phyloP scores from a whole-genome alignment of 2,888 invertebrate species.

The Opisthograptis luteolata region DNA sequence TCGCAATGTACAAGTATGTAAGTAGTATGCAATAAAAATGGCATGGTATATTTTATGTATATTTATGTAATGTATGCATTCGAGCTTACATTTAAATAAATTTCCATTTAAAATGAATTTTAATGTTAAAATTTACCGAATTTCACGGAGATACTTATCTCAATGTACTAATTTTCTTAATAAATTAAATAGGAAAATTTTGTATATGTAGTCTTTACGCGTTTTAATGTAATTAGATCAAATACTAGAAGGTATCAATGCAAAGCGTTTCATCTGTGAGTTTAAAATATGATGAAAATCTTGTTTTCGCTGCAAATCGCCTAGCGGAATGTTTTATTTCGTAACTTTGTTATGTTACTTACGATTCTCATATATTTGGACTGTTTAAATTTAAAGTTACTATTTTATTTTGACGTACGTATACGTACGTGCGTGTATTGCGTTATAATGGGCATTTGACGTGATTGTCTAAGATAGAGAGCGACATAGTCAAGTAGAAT shows the following conservation, averaged over 20 bases:
- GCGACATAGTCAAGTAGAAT: constrained; percentile 42
- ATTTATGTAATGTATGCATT: background rate
- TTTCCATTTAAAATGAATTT: background rate
- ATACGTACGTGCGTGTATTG: too few species aligned
- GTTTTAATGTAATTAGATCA: too few species aligned
- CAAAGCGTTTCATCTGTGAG: too few species aligned
- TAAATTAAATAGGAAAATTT: too few species aligned
- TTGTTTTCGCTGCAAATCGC: constrained; percentile 2
- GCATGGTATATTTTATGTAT: constrained; percentile 9
- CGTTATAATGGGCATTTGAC: constrained; percentile 43
- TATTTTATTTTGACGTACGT: too few species aligned
- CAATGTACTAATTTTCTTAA: background rate
- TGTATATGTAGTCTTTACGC: too few species aligned
- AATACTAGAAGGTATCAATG: too few species aligned
- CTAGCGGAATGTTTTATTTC: constrained; percentile 26
- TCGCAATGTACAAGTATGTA: background rate
- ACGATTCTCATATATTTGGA: constrained; percentile 40
- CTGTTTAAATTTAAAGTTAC: constrained; percentile 54
- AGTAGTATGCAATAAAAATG: background rate
- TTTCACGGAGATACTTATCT: background rate
- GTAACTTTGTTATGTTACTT: constrained; percentile 18
- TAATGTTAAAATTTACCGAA: background rate
- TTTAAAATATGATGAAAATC: background rate
- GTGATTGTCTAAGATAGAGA: constrained; percentile 36
- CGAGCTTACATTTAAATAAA: constrained; percentile 1